phyloP scores from a whole-genome alignment of 1,140 invertebrate genomes.

The Solenopsis fugax region DNA sequence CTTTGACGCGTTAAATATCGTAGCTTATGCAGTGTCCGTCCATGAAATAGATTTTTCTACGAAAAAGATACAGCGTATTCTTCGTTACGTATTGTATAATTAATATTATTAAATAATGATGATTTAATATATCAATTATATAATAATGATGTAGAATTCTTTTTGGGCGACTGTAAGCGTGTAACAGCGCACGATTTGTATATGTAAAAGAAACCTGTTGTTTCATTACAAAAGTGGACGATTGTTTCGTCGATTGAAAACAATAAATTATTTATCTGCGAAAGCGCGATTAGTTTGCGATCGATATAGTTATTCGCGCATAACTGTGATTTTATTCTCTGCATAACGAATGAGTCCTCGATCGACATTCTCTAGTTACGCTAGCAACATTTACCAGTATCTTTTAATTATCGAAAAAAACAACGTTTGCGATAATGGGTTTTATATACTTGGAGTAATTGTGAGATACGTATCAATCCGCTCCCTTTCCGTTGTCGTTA shows the following conservation, averaged over 20 bases:
- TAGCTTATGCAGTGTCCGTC: conserved; percentile 72
- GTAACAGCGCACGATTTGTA: background rate
- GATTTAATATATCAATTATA: conserved; percentile 28
- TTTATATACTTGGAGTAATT: conserved; percentile 14
- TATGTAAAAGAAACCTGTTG: background rate
- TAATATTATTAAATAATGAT: conserved; percentile 17
- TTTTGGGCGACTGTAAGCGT: background rate
- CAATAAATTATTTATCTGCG: conserved; percentile 40
- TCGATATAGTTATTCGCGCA: conserved; percentile 11
- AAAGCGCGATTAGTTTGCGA: conserved; percentile 18
- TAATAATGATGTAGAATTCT: background rate
- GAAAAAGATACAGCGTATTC: background rate
- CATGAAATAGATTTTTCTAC: conserved; percentile 62
- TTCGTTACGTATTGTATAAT: conserved; percentile 43
- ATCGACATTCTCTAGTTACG: conserved; percentile 5
- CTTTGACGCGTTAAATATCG: conserved; percentile 14
- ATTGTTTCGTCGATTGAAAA: conserved; percentile 12
- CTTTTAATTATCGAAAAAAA: conserved; percentile 1
- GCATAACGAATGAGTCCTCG: conserved; percentile 1
- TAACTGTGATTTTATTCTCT: conserved; percentile 26
- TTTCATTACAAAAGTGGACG: background rate
- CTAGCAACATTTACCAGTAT: conserved; percentile 14
- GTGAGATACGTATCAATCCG: background rate
- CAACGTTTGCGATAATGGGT: background rate
- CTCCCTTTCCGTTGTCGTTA: conserved; percentile 1